Evolutionary conservation across 2,888 invertebrate genomes (phyloP).

Genomic region (Drosophila leonis): DNA sequence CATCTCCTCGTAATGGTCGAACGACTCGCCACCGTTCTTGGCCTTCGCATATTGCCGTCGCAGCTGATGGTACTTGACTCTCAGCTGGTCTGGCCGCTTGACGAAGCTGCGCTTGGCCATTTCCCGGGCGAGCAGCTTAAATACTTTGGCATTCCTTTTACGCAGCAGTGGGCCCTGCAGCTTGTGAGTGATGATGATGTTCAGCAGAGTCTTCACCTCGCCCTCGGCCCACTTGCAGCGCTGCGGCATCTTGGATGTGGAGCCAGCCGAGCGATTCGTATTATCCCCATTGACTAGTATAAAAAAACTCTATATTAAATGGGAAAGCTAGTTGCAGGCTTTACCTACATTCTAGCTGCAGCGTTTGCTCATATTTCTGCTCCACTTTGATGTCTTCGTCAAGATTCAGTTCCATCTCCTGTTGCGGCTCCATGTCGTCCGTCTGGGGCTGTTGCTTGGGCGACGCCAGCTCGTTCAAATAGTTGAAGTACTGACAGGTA

Average conservation of each 20-base stretch:
- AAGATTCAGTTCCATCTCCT: not conserved
- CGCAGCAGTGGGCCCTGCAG: conserved; percentile 44
- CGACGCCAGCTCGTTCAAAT: conserved; percentile 13
- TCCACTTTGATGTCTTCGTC: conserved; percentile 33
- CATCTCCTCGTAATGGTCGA: conserved; percentile 51
- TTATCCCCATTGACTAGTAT: conserved; percentile 19
- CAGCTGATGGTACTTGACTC: conserved; percentile 56
- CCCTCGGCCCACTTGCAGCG: conserved; percentile 55
- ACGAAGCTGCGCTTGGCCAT: conserved; percentile 39
- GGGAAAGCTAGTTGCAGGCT: not conserved
- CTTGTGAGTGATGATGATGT: conserved; percentile 44
- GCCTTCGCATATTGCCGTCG: conserved; percentile 50
- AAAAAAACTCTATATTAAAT: not conserved
- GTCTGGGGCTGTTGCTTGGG: not conserved
- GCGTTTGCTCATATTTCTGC: conserved; percentile 46
- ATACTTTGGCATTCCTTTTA: conserved; percentile 58
- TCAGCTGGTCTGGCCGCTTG: conserved; percentile 59
- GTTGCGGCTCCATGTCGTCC: conserved; percentile 1
- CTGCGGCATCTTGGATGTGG: not conserved
- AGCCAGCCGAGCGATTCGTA: not conserved
- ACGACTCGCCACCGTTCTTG: conserved; percentile 25
- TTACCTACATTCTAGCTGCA: conserved; percentile 36
- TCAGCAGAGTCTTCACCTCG: conserved; percentile 54
- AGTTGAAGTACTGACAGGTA: conserved; percentile 39
- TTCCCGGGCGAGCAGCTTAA: conserved; percentile 52